Evolutionary conservation across 2,888 invertebrate species (phyloP), one percentile per base, ranked within the genome.

Genomic region (Catocala fraxini): DNA sequence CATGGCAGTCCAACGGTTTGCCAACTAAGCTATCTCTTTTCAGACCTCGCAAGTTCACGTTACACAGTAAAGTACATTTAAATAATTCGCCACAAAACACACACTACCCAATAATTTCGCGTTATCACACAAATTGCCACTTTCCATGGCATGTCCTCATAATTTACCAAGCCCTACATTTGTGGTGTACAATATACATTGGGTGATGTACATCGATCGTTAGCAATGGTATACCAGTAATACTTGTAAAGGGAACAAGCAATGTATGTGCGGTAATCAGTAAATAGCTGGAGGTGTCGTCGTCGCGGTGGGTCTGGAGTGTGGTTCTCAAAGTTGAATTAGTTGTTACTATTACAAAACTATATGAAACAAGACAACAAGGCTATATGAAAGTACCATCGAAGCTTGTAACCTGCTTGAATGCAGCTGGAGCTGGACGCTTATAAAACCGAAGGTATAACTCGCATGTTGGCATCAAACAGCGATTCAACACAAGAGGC

Each of bases 291-390:
- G 82, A 73, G 68, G 53, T 55, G 59, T 48, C 56, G 58, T 66
- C 75, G 58, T 72, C 74, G 84, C 70, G 84, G 83, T 79, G 67
- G 85, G 83, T 85, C 83, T 51, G 4, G 59, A 11, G n/a, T 0
- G 13, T 35, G 68, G 6, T 65, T 51, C 63, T 71, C 75, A 77
- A 77, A 63, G 25, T 65, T 67, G 47, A 13, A 42, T 7, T 41
- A n/a, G 6, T 56, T 6, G 2, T 25, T 11, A n/a, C 9, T 49
- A 33, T 13, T 6, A 13, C 0, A 7, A 35, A 5, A 13, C 10
- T 25, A 48, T 35, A n/a, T 15, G n/a, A n/a, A n/a, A n/a, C n/a
- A n/a, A n/a, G n/a, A n/a, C n/a, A n/a, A n/a, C n/a, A n/a, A n/a
- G n/a, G n/a, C n/a, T n/a, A n/a, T n/a, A n/a, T n/a, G 35, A 35